Percentiles rank a stretch among this genome's conserved stretches.
Evolutionary conservation across 2,888 invertebrate species (phyloP).

Genomic region (Erannis defoliaria): DNA sequence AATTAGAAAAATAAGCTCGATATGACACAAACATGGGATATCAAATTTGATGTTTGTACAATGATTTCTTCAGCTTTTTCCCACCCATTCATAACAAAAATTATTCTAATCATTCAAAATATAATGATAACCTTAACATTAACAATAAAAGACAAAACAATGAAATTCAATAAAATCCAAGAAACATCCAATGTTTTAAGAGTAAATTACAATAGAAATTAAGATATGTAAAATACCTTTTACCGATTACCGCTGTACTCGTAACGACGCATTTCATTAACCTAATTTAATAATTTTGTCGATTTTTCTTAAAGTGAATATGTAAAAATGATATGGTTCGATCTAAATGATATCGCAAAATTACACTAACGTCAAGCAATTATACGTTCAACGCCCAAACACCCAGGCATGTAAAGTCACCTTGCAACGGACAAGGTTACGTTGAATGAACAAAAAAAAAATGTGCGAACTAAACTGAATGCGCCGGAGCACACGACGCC

Average conservation of each 20-base stretch:
- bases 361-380: slow-evolving; percentile 79
- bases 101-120: slow-evolving; percentile 55
- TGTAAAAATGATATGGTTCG: slow-evolving; percentile 81
- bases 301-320: slow-evolving; percentile 63
- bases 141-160: slow-evolving; percentile 67
- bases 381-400: slow-evolving; percentile 82
- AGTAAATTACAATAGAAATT: slow-evolving; percentile 46
- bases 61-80: slow-evolving; percentile 1
- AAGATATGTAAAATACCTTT: slow-evolving; percentile 44
- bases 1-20: slow-evolving; percentile 2
- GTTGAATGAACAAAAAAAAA: slow-evolving; percentile 81
- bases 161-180: slow-evolving; percentile 63
- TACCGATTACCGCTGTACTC: slow-evolving; percentile 43
- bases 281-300: slow-evolving; percentile 62
- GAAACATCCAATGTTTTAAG: slow-evolving; percentile 44
- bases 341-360: slow-evolving; percentile 75
- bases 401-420: slow-evolving; percentile 84
- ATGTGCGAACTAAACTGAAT: slow-evolving; percentile 66
- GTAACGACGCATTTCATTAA: slow-evolving; percentile 49
- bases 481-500: slow-evolving; percentile 50
- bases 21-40: slow-evolving; percentile 1
- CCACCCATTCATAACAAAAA: slow-evolving; percentile 25
- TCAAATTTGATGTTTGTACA: too few species aligned
- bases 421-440: slow-evolving; percentile 83
- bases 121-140: slow-evolving; percentile 64